Conservation (phyloP, 2,888 invertebrate genomes). For the Stomorhina lunata region DNA sequence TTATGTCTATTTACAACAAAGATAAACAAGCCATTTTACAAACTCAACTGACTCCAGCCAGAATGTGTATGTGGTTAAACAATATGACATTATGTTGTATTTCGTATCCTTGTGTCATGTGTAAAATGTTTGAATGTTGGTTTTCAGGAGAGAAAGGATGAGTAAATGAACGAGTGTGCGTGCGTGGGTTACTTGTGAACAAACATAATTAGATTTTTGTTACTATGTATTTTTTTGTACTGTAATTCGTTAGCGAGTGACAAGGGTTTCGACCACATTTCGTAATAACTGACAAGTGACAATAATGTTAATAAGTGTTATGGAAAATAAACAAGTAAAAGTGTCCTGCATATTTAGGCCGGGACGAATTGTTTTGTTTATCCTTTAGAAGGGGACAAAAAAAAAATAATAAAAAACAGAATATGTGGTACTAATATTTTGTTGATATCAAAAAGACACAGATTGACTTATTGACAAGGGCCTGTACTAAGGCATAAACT, state of each 20-base stretch:
- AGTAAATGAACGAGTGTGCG: background rate
- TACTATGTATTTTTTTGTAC: constrained; percentile 21
- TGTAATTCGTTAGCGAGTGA: constrained; percentile 52
- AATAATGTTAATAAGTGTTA: constrained; percentile 55
- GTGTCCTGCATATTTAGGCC: background rate
- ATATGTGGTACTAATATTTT: too few relatives aligned
- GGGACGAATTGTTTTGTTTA: too few relatives aligned
- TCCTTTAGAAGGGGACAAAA: too few relatives aligned
- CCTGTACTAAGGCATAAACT: too few relatives aligned
- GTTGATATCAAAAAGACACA: too few relatives aligned
- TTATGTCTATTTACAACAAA: constrained; percentile 3
- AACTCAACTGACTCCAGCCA: constrained; percentile 47
- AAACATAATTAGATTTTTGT: constrained; percentile 63
- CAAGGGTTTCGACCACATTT: constrained; percentile 65
- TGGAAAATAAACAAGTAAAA: background rate
- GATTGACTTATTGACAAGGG: too few relatives aligned
- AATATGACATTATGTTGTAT: constrained; percentile 45
- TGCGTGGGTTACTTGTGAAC: constrained; percentile 51
- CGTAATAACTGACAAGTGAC: constrained; percentile 62
- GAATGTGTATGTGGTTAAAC: constrained; percentile 41
- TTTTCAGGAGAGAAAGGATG: background rate
- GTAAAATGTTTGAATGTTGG: background rate
- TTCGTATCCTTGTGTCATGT: background rate
- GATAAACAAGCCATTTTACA: constrained; percentile 59
- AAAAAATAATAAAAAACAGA: too few relatives aligned